A percentile compares a stretch with the other conserved stretches of the same genome.
Evolutionary conservation across 2,797 vertebrate genomes (phyloP).

Genomic region (Tadarida brasiliensis): DNA sequence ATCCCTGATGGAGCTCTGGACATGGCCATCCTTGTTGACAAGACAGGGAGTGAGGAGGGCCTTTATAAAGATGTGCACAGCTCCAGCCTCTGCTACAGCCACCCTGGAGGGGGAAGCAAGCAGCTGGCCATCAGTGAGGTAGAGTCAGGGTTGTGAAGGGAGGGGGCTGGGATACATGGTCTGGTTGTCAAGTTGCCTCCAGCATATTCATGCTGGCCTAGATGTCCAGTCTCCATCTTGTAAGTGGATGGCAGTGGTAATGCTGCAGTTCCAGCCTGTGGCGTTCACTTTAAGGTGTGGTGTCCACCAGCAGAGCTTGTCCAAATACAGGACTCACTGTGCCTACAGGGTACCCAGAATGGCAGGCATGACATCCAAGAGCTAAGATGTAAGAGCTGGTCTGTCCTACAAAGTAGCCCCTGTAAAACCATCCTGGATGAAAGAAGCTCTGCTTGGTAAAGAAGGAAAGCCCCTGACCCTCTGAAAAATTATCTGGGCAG

Average conservation of each 20-base stretch:
- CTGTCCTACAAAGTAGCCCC: not conserved
- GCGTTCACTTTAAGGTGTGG: not conserved
- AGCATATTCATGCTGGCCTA: accelerated
- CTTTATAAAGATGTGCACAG: conserved; percentile 93
- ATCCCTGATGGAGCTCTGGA: conserved; percentile 91
- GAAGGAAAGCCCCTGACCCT: not conserved
- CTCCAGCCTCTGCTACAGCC: conserved; percentile 92
- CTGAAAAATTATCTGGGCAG: not conserved
- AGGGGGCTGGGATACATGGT: not conserved
- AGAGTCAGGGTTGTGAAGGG: not conserved
- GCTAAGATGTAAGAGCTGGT: not conserved
- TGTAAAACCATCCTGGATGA: not conserved
- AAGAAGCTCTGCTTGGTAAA: not conserved
- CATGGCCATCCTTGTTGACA: conserved; percentile 87
- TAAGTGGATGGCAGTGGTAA: too few relatives aligned
- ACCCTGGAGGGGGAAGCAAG: conserved; percentile 90
- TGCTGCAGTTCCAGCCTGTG: not conserved
- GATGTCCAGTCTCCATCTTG: not conserved
- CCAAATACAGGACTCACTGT: not conserved
- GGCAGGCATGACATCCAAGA: not conserved
- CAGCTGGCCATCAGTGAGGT: conserved; percentile 92
- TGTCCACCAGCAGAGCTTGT: not conserved
- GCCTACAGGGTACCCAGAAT: too few relatives aligned
- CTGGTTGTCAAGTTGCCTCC: accelerated
- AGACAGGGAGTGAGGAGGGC: conserved; percentile 93